Evolutionary conservation across 2,888 invertebrate species (phyloP).

Genomic region (Platynereis dumerilii): DNA sequence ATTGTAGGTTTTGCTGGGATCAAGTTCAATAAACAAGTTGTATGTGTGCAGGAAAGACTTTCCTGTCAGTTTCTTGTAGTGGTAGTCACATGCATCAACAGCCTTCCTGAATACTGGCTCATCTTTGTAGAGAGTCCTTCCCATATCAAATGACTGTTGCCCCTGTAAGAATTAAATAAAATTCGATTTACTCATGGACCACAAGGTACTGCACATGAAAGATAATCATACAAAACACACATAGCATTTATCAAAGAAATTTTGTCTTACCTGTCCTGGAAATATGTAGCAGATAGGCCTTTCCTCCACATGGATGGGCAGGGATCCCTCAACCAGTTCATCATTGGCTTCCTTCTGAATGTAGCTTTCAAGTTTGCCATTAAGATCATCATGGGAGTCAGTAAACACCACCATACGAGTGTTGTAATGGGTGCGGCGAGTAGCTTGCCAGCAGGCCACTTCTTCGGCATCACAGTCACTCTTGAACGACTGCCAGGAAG

Average conservation of each 20-base stretch:
- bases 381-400: constrained; percentile 20
- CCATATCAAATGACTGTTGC: constrained; percentile 34
- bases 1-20: constrained; percentile 1
- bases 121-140: constrained; percentile 26
- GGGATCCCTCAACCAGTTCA: constrained; percentile 19
- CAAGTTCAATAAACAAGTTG: constrained; percentile 11
- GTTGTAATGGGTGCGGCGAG: constrained; percentile 25
- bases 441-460: constrained; percentile 24
- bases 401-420: constrained; percentile 24
- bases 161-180: constrained; percentile 11
- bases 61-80: constrained; percentile 26
- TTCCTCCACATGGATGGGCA: constrained; percentile 4
- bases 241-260: no score
- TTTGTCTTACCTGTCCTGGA: constrained; percentile 25
- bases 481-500: constrained; percentile 21
- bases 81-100: constrained; percentile 24
- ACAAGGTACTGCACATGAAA: not conserved
- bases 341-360: constrained; percentile 16
- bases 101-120: constrained; percentile 27
- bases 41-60: constrained; percentile 24
- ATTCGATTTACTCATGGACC: no score
- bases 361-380: constrained; percentile 14
- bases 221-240: no score
- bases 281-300: constrained; percentile 30
- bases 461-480: constrained; percentile 27